phyloP scores from a whole-genome alignment of 2,888 invertebrate species.

The Eucera pruinosa region DNA sequence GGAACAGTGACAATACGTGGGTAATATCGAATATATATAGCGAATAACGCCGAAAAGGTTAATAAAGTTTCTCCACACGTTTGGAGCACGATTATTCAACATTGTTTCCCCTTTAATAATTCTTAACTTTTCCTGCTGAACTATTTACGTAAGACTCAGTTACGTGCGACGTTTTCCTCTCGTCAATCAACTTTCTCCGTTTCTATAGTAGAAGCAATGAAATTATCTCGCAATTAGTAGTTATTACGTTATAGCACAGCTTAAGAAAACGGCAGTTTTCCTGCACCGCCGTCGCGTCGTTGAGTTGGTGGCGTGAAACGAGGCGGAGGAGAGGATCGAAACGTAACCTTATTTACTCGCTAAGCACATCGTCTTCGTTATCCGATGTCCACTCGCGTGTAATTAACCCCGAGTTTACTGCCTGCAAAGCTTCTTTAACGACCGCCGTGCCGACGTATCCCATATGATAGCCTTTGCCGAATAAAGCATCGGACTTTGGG shows the following conservation, averaged over 20 bases:
- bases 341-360: neutral
- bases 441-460: no score
- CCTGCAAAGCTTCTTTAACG: slow-evolving; percentile 2
- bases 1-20: no score
- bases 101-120: no score
- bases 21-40: no score
- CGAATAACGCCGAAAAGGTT: no score
- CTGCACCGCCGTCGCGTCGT: no score
- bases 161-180: neutral
- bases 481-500: no score
- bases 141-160: slow-evolving; percentile 18
- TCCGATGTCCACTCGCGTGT: neutral
- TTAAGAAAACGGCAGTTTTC: neutral
- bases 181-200: slow-evolving; percentile 20
- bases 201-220: neutral
- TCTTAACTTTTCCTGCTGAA: no score
- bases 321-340: neutral
- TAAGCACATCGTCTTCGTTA: slow-evolving; percentile 4
- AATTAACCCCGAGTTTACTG: slow-evolving; percentile 12
- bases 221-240: neutral
- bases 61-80: no score
- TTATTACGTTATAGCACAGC: neutral
- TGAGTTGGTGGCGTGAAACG: neutral
- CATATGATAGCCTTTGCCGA: no score
- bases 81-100: no score